Percentiles rank a stretch among this genome's conserved stretches.
These are phyloP conservation scores for Heliornis fulica DNA, from an alignment of 2,113 vertebrate species.

Conservation along the genomic window DNA sequence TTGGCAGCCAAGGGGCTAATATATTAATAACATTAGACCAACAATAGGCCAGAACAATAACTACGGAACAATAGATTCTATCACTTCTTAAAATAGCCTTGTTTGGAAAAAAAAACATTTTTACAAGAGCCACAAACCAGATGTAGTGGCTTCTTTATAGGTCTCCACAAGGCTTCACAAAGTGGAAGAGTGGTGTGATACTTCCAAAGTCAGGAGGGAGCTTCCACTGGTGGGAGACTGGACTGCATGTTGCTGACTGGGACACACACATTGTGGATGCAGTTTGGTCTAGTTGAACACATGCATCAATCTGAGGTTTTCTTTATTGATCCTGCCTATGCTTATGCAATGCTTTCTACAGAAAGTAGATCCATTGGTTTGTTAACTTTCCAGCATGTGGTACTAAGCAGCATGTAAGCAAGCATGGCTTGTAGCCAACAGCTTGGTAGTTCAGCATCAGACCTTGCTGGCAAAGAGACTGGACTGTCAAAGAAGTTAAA, in stretches of 20 bases:
- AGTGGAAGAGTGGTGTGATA: neutral
- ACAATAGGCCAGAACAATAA: slow-evolving; percentile 37
- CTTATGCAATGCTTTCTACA: neutral
- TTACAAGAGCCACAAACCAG: neutral
- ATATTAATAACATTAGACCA: slow-evolving; percentile 24
- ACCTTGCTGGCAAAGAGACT: neutral
- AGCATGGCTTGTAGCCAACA: neutral
- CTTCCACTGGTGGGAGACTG: neutral
- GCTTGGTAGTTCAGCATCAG: neutral
- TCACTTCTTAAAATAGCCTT: slow-evolving; percentile 40
- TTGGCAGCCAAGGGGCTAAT: slow-evolving; percentile 45
- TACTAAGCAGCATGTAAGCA: neutral
- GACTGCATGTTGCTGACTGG: neutral
- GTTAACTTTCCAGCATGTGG: neutral
- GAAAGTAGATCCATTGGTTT: neutral
- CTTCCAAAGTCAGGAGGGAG: neutral
- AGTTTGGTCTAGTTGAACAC: neutral
- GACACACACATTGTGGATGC: neutral
- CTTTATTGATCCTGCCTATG: neutral
- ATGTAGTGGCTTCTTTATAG: neutral
- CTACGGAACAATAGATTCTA: slow-evolving; percentile 32
- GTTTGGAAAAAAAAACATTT: neutral
- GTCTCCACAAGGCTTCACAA: neutral
- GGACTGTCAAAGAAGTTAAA: neutral
- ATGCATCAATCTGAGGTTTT: neutral